phyloP scores from a whole-genome alignment of 2,888 invertebrate species.

The Hirtodrosophila duncani region DNA sequence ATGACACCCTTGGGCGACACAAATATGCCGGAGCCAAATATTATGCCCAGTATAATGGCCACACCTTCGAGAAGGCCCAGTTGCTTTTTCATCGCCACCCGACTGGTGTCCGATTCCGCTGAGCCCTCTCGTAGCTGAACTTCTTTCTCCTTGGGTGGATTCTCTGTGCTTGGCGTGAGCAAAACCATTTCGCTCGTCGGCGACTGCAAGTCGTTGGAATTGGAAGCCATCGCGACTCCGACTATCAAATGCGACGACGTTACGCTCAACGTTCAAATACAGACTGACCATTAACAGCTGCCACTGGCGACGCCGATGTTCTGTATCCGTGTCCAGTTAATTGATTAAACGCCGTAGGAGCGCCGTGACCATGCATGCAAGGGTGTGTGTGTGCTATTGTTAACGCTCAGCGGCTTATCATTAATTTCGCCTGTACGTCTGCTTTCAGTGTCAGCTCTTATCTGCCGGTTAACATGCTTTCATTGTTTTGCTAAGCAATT shows the following conservation, averaged over 20 bases:
- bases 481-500: slow-evolving; percentile 63
- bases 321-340: slow-evolving; percentile 57
- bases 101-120: slow-evolving; percentile 54
- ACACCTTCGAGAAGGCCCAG: slow-evolving; percentile 94
- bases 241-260: slow-evolving; percentile 40
- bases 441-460: slow-evolving; percentile 10
- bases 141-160: slow-evolving; percentile 41
- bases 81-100: slow-evolving; percentile 91
- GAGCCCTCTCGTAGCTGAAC: slow-evolving; percentile 55
- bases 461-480: slow-evolving; percentile 48
- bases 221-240: slow-evolving; percentile 52
- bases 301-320: slow-evolving; percentile 11
- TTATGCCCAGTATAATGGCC: slow-evolving; percentile 95
- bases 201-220: slow-evolving; percentile 63
- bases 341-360: slow-evolving; percentile 55
- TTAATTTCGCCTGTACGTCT: slow-evolving; percentile 10
- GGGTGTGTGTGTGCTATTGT: slow-evolving; percentile 20
- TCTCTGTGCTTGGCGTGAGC: slow-evolving; percentile 74
- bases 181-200: slow-evolving; percentile 77
- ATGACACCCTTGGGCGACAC: slow-evolving; percentile 97
- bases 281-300: slow-evolving; percentile 25
- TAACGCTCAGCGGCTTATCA: slow-evolving; percentile 40
- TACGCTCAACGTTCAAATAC: slow-evolving; percentile 30
- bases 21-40: slow-evolving; percentile 97
- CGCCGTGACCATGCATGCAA: slow-evolving; percentile 12